These are phyloP conservation scores for Xestobium rufovillosum DNA, from an alignment of 2,888 invertebrate species.

Conservation along the genomic window DNA sequence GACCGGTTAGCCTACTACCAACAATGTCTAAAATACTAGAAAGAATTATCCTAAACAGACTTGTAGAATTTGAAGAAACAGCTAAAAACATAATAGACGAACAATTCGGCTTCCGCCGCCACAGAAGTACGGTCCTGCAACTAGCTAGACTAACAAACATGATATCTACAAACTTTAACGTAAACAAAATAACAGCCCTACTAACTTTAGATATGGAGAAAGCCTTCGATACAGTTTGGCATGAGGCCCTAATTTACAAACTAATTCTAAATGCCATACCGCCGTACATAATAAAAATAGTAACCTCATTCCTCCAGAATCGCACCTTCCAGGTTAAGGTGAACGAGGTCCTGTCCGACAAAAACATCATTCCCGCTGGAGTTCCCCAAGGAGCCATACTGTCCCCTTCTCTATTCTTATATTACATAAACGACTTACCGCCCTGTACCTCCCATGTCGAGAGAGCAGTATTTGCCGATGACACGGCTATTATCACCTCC, in stretches of 20 bases:
- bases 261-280: conserved; percentile 21
- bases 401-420: conserved; percentile 22
- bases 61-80: no score
- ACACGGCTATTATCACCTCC: conserved; percentile 10
- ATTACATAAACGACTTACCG: conserved; percentile 19
- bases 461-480: conserved; percentile 15
- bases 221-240: no score
- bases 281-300: conserved; percentile 20
- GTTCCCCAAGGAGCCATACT: conserved; percentile 29
- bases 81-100: conserved; percentile 11
- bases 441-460: conserved; percentile 3
- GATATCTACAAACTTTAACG: conserved; percentile 22
- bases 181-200: conserved; percentile 14
- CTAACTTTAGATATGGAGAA: no score
- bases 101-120: conserved; percentile 29
- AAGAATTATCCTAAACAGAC: no score
- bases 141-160: conserved; percentile 24
- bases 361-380: conserved; percentile 23
- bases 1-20: conserved; percentile 28
- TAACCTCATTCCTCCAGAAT: conserved; percentile 24
- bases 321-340: conserved; percentile 24
- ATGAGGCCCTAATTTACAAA: conserved; percentile 26
- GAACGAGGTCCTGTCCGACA: conserved; percentile 14
- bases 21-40: conserved; percentile 24
- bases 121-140: conserved; percentile 27